Evolutionary conservation across 2,888 invertebrate species (phyloP).

Genomic region (Hermaeophaga mercurialis): DNA sequence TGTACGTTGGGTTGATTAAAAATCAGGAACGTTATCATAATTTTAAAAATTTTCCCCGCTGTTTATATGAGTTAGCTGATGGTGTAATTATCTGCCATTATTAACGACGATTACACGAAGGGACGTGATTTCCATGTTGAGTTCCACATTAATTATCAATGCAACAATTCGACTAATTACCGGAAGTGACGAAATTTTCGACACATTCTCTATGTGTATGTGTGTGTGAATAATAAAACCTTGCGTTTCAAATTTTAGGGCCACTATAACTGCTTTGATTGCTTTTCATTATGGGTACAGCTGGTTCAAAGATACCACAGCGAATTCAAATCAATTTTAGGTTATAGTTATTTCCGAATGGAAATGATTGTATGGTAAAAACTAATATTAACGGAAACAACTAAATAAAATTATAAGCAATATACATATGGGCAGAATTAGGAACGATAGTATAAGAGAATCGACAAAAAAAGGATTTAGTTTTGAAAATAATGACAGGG

Average conservation of each 20-base stretch:
- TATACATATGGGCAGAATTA: too few relatives aligned
- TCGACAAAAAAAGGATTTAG: too few relatives aligned
- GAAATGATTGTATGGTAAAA: too few relatives aligned
- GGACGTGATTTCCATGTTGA: constrained; percentile 29
- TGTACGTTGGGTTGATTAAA: too few relatives aligned
- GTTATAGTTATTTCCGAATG: too few relatives aligned
- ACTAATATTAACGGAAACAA: too few relatives aligned
- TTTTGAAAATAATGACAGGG: too few relatives aligned
- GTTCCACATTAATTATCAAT: constrained; percentile 50
- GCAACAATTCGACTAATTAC: constrained; percentile 54
- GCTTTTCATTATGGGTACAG: constrained; percentile 6
- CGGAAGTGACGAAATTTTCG: constrained; percentile 52
- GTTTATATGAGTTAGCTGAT: constrained; percentile 9
- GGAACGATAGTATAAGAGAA: too few relatives aligned
- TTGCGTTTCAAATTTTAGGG: constrained; percentile 42
- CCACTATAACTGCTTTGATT: constrained; percentile 37
- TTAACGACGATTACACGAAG: constrained; percentile 29
- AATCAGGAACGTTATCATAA: too few relatives aligned
- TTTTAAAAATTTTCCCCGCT: constrained; percentile 1
- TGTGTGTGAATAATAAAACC: constrained; percentile 44
- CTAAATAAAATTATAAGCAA: too few relatives aligned
- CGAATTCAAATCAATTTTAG: too few relatives aligned
- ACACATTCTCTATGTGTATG: constrained; percentile 45
- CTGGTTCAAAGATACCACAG: too few relatives aligned
- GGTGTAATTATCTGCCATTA: constrained; percentile 20